phyloP scores from a whole-genome alignment of 2,113 vertebrate genomes.

The Gasterosteus aculeatus region DNA sequence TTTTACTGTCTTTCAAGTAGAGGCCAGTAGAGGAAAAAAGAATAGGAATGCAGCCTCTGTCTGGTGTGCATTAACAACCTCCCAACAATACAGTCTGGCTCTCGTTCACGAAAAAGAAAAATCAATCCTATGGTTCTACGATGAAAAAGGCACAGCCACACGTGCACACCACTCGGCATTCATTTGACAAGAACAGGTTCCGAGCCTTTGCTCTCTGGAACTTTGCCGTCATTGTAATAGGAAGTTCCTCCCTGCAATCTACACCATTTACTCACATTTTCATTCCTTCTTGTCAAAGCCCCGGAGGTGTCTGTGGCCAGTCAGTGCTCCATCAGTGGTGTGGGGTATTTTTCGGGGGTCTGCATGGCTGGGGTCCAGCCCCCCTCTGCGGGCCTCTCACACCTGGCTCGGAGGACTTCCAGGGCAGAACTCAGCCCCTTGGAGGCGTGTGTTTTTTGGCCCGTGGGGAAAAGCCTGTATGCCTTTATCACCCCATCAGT shows the following conservation, averaged over 20 bases:
- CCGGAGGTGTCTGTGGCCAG: conserved; percentile 66
- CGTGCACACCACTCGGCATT: conserved; percentile 38
- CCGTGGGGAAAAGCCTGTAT: conserved; percentile 56
- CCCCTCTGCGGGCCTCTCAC: conserved; percentile 62
- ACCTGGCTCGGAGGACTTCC: conserved; percentile 69
- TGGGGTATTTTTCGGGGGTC: conserved; percentile 48
- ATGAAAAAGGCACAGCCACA: conserved; percentile 48
- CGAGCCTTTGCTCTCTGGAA: conserved; percentile 33
- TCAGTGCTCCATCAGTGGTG: conserved; percentile 67
- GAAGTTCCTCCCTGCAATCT: conserved; percentile 35
- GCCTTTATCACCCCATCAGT: conserved; percentile 71
- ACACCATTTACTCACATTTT: conserved; percentile 39
- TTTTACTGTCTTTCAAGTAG: conserved; percentile 56
- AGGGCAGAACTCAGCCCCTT: conserved; percentile 55
- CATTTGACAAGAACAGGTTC: conserved; percentile 56
- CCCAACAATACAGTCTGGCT: conserved; percentile 56
- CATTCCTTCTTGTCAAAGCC: conserved; percentile 47
- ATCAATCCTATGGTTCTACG: conserved; percentile 55
- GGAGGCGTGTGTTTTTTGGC: conserved; percentile 46
- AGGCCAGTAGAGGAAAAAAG: conserved; percentile 43
- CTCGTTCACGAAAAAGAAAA: conserved; percentile 59
- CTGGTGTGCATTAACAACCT: conserved; percentile 68
- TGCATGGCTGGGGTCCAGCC: conserved; percentile 38
- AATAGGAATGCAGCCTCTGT: conserved; percentile 61
- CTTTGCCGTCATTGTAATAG: conserved; percentile 46